phyloP scores from a whole-genome alignment of 2,113 vertebrate genomes.

The Morone chrysops region DNA sequence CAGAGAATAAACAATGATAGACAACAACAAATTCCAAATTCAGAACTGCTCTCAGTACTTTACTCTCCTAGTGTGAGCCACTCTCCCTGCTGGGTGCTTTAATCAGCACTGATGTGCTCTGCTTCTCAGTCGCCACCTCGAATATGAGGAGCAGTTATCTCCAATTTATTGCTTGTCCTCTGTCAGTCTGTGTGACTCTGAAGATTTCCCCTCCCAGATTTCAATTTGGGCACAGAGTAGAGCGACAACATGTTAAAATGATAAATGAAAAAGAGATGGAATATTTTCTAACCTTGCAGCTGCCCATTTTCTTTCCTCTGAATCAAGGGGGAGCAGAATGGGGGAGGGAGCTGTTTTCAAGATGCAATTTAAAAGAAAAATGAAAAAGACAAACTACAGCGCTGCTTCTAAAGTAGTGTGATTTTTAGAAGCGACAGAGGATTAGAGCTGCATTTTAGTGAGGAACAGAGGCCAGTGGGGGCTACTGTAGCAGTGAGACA shows the following conservation, averaged over 20 bases:
- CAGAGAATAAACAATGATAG: conserved; percentile 33
- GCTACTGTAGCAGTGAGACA: conserved; percentile 26
- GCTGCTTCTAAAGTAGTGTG: conserved; percentile 50
- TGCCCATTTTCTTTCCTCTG: conserved; percentile 59
- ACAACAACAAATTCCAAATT: conserved; percentile 61
- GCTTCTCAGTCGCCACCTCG: conserved; percentile 75
- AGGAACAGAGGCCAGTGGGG: conserved; percentile 61
- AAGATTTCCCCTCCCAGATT: conserved; percentile 71
- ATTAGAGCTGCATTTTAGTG: conserved; percentile 66
- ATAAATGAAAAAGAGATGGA: conserved; percentile 61
- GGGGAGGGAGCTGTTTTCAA: conserved; percentile 65
- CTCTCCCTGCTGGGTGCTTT: conserved; percentile 73
- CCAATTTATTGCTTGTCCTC: conserved; percentile 79
- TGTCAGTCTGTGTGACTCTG: conserved; percentile 70
- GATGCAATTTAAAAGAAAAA: conserved; percentile 77
- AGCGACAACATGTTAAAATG: conserved; percentile 67
- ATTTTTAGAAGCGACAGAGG: conserved; percentile 58
- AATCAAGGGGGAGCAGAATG: conserved; percentile 58
- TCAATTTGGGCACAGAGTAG: conserved; percentile 61
- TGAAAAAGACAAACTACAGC: conserved; percentile 72
- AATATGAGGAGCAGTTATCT: conserved; percentile 80
- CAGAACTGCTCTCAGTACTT: conserved; percentile 60
- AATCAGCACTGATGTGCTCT: conserved; percentile 78
- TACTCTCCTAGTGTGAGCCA: conserved; percentile 51
- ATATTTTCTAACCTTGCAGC: conserved; percentile 60